Conservation (phyloP, 1,140 invertebrate genomes). For the Platorchestia sp. region DNA sequence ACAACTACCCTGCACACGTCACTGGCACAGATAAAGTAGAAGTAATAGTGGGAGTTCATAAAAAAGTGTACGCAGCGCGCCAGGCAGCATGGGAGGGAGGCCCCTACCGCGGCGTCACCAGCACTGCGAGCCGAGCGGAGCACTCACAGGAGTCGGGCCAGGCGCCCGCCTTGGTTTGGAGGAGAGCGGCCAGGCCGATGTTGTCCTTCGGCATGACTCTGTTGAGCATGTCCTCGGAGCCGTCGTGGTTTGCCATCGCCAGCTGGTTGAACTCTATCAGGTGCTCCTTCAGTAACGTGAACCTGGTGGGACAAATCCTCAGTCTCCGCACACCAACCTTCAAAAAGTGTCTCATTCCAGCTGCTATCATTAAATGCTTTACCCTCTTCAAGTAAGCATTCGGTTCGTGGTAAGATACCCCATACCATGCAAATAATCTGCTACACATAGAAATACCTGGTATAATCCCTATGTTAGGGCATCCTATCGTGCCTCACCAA, state of each 20-base stretch:
- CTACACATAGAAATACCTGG: background rate
- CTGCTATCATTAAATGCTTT: too few species aligned
- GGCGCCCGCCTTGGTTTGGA: background rate
- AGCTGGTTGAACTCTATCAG: slow-evolving; percentile 98
- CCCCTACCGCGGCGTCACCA: too few species aligned
- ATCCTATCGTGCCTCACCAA: background rate
- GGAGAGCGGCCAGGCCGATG: slow-evolving; percentile 84
- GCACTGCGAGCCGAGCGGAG: background rate
- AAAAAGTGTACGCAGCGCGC: too few species aligned
- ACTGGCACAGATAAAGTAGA: too few species aligned
- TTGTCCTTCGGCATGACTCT: slow-evolving; percentile 99
- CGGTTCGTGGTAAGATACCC: too few species aligned
- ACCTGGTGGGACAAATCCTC: slow-evolving; percentile 76
- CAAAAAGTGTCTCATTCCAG: background rate
- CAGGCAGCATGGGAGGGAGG: too few species aligned
- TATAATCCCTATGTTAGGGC: background rate
- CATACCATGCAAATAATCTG: too few species aligned
- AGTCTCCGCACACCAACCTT: background rate
- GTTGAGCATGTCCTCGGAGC: slow-evolving; percentile 98
- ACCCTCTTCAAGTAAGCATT: too few species aligned
- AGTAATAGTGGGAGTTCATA: too few species aligned
- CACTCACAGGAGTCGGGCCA: slow-evolving; percentile 34
- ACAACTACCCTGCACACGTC: too few species aligned
- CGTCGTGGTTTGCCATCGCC: slow-evolving; percentile 98
- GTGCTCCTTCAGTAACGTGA: slow-evolving; percentile 94